Evolutionary conservation across 2,888 invertebrate species (phyloP).

Genomic region (Ophion ellenae): DNA sequence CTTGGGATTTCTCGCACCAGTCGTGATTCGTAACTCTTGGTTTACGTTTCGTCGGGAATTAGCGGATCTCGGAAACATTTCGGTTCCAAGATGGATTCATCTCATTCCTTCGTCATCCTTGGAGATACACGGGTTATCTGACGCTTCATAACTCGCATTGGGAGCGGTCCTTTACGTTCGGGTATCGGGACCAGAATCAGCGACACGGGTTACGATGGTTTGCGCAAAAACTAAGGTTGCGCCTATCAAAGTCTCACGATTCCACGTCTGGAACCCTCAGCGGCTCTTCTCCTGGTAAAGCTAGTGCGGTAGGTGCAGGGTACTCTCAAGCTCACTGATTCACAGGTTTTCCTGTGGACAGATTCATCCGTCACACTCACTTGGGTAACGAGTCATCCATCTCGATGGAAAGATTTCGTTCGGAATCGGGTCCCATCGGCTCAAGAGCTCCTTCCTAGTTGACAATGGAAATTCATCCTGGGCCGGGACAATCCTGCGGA

Average conservation of each 20-base stretch:
- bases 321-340: too few relatives aligned
- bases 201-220: too few relatives aligned
- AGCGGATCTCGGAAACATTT: too few relatives aligned
- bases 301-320: too few relatives aligned
- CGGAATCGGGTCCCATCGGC: too few relatives aligned
- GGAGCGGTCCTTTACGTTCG: too few relatives aligned
- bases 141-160: not conserved
- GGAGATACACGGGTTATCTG: not conserved
- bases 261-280: too few relatives aligned
- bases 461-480: slow-evolving; percentile 8
- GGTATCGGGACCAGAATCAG: too few relatives aligned
- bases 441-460: not conserved
- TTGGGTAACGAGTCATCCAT: not conserved
- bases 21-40: not conserved
- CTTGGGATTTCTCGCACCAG: not conserved
- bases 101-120: not conserved
- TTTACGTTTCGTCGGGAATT: too few relatives aligned
- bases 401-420: not conserved
- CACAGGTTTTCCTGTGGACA: not conserved
- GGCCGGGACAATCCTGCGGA: slow-evolving; percentile 7
- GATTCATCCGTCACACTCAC: not conserved
- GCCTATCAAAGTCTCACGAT: too few relatives aligned
- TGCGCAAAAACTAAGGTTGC: too few relatives aligned
- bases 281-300: too few relatives aligned
- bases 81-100: not conserved